These are phyloP conservation scores for Chaetura pelagica DNA, from an alignment of 2,113 vertebrate genomes.

Conservation along the genomic window DNA sequence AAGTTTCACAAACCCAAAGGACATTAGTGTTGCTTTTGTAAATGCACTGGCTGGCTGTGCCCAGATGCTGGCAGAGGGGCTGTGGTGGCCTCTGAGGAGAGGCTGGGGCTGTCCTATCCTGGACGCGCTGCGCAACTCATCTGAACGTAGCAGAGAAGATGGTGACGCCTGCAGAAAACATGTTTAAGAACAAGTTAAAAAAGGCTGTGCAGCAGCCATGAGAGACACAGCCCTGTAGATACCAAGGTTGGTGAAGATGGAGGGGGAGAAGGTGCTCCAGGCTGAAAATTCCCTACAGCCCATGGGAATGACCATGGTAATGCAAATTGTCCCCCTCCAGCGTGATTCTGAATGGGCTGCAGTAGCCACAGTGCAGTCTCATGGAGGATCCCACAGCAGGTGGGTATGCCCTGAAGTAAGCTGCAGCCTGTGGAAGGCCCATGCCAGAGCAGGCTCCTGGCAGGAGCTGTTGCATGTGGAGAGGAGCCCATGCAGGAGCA, in stretches of 20 bases:
- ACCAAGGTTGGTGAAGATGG: not conserved
- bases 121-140: not conserved
- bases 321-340: not conserved
- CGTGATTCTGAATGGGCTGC: too few relatives aligned
- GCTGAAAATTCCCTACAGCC: not conserved
- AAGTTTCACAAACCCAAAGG: not conserved
- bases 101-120: not conserved
- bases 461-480: not conserved
- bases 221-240: not conserved
- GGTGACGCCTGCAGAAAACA: not conserved
- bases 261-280: not conserved
- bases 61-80: not conserved
- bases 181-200: not conserved
- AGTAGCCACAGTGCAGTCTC: not conserved
- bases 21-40: not conserved
- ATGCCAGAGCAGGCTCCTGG: not conserved
- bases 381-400: not conserved
- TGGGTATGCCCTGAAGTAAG: not conserved
- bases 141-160: not conserved
- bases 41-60: not conserved
- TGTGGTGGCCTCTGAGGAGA: not conserved
- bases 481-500: rapidly evolving
- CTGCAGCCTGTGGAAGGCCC: not conserved
- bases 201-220: too few relatives aligned
- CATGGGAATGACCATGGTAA: not conserved